A percentile compares a stretch with the other conserved stretches of the same genome.
Conservation (phyloP, 2,888 invertebrate species). For the Conchocele bisecta region DNA sequence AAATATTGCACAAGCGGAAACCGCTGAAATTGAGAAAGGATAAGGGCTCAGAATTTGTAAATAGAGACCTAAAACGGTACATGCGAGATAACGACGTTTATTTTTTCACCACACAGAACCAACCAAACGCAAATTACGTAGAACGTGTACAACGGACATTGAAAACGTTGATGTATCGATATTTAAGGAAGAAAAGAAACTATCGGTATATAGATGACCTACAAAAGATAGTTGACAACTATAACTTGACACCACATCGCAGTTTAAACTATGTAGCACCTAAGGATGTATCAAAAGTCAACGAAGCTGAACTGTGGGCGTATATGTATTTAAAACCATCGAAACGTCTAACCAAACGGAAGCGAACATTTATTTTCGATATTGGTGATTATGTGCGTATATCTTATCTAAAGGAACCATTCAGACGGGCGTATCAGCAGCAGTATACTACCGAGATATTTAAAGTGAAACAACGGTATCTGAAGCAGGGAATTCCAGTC, state of each 20-base stretch:
- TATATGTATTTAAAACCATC: constrained; percentile 6
- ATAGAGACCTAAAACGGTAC: neutral
- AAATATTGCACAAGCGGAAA: neutral
- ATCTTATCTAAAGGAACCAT: constrained; percentile 42
- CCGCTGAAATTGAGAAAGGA: neutral
- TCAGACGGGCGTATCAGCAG: constrained; percentile 48
- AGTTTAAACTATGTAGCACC: constrained; percentile 5
- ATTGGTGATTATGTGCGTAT: constrained; percentile 38
- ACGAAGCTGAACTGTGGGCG: constrained; percentile 12
- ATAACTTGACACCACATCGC: constrained; percentile 10
- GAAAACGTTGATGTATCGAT: neutral
- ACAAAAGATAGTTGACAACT: neutral
- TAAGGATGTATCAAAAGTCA: neutral
- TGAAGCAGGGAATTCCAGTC: too few relatives aligned
- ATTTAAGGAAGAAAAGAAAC: neutral
- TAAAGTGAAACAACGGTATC: too few relatives aligned
- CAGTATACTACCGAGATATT: constrained; percentile 49
- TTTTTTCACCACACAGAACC: constrained; percentile 7
- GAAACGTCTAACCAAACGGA: constrained; percentile 3
- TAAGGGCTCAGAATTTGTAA: constrained; percentile 4
- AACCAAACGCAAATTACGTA: neutral
- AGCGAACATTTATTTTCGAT: constrained; percentile 35
- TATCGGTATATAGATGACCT: constrained; percentile 7
- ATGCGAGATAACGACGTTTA: neutral
- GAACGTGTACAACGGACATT: neutral